These are phyloP conservation scores for Sula dactylatra DNA, from an alignment of 2,113 vertebrate genomes.

Conservation along the genomic window DNA sequence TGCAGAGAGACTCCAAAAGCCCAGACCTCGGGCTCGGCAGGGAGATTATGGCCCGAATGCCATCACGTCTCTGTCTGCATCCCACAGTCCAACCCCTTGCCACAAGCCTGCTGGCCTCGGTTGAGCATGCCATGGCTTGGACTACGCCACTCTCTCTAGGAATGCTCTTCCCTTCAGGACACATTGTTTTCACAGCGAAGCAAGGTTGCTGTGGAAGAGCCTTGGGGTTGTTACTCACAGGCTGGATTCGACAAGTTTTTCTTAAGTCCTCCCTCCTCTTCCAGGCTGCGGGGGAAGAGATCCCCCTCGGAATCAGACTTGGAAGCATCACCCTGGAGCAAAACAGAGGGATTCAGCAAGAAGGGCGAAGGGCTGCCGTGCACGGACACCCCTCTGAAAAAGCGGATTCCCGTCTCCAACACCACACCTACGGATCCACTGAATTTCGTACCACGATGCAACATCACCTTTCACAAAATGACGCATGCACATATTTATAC, in stretches of 20 bases:
- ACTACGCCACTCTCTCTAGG: background rate
- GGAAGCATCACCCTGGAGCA: constrained; percentile 87
- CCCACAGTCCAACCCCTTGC: background rate
- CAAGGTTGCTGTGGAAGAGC: background rate
- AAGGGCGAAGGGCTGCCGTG: background rate
- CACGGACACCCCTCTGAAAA: background rate
- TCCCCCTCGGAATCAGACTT: constrained; percentile 89
- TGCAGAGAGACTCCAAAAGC: background rate
- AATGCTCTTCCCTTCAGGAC: background rate
- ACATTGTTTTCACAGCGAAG: background rate
- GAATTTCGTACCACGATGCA: constrained; percentile 41
- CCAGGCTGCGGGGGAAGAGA: constrained; percentile 82
- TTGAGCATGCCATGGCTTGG: background rate
- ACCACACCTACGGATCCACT: constrained; percentile 50
- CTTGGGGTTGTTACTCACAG: constrained; percentile 75
- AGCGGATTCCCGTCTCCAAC: background rate
- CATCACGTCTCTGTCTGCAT: background rate
- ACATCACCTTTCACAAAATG: constrained; percentile 72
- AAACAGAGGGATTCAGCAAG: constrained; percentile 50
- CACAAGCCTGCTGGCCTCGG: background rate
- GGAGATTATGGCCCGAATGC: background rate
- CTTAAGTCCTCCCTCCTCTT: constrained; percentile 86
- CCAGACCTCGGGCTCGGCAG: accelerated
- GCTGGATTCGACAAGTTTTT: constrained; percentile 83
- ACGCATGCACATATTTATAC: constrained; percentile 70